Evolutionary conservation across 2,797 vertebrate species (phyloP).

Genomic region (Brachyrhaphis roseni): DNA sequence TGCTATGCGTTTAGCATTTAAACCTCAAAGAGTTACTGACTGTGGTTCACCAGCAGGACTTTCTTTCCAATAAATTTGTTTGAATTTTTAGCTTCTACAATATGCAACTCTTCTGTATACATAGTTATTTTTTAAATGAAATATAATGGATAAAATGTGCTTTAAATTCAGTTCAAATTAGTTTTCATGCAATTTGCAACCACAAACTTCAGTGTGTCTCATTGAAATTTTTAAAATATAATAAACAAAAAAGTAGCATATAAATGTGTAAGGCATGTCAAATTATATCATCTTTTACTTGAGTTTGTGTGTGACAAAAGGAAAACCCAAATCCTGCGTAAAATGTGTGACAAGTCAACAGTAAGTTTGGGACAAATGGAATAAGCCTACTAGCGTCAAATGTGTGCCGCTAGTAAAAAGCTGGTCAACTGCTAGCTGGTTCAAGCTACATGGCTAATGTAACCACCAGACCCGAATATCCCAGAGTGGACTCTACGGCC

Average conservation of each 20-base stretch:
- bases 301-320: no score
- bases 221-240: background rate
- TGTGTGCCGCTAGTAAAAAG: no score
- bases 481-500: no score
- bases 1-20: constrained; percentile 8
- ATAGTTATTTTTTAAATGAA: background rate
- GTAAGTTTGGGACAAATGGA: no score
- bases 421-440: no score
- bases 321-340: no score
- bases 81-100: background rate
- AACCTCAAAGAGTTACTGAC: constrained; percentile 13
- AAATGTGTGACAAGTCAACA: no score
- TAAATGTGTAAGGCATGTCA: background rate
- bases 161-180: background rate
- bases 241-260: background rate
- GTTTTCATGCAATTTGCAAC: background rate
- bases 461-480: no score
- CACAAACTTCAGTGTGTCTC: background rate
- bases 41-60: background rate
- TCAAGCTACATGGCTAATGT: no score
- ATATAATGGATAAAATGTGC: background rate
- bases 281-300: background rate
- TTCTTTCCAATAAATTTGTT: background rate
- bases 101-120: background rate
- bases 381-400: no score